phyloP scores from a whole-genome alignment of 2,888 invertebrate species.

The Mayetiola destructor region DNA sequence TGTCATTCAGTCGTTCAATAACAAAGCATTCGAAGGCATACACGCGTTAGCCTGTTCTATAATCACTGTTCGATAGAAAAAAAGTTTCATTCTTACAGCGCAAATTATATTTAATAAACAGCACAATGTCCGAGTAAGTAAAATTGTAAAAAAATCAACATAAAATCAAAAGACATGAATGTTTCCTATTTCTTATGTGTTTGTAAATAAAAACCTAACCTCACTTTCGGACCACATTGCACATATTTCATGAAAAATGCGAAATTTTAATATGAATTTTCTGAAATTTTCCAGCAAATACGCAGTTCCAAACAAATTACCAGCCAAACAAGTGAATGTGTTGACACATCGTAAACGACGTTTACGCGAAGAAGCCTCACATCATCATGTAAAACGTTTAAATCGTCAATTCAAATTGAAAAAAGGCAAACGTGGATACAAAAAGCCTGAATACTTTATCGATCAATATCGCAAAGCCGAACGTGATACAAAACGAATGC shows the following conservation, averaged over 20 bases:
- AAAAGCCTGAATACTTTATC: slow-evolving; percentile 33
- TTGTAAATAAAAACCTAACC: background rate
- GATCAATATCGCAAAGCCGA: slow-evolving; percentile 32
- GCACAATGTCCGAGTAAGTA: slow-evolving; percentile 10
- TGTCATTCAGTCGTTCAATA: background rate
- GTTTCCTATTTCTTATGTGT: background rate
- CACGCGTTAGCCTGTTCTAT: background rate
- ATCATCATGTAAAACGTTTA: slow-evolving; percentile 27
- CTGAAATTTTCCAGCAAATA: slow-evolving; percentile 25
- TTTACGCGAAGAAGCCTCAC: slow-evolving; percentile 29
- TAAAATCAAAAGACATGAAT: background rate
- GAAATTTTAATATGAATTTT: background rate
- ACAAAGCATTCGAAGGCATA: background rate
- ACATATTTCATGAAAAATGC: background rate
- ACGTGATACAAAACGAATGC: slow-evolving; percentile 20
- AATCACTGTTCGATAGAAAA: background rate
- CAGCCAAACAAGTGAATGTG: slow-evolving; percentile 33
- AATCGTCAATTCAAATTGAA: slow-evolving; percentile 26
- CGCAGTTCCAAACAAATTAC: slow-evolving; percentile 34
- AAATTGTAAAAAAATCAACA: background rate
- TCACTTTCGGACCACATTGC: background rate
- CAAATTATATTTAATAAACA: no score
- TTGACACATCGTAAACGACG: slow-evolving; percentile 33
- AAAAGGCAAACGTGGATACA: slow-evolving; percentile 29
- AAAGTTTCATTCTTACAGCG: background rate